Base-by-base conservation (phyloP, 2,888 invertebrate species). In the Scrobipalpa atriplicella region DNA sequence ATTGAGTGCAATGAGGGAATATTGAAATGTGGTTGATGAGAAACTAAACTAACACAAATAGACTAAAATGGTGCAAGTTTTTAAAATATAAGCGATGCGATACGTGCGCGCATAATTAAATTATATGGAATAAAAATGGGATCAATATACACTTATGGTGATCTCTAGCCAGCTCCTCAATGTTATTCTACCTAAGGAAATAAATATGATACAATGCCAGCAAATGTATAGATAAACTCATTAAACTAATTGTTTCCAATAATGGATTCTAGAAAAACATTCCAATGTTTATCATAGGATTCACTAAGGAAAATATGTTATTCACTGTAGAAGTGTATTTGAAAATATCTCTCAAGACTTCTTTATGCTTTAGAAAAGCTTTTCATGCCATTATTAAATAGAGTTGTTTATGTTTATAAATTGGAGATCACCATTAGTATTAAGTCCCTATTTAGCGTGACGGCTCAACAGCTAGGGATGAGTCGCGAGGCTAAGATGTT, bases 401-500 rank as follows among this genome's bases (percentile, higher is more conserved):
- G 13, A 13, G 8, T 38, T 39, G 8, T 39, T 39, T 2, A 19
- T 52, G 19, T 18, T 2, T 18, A 11, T 29, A 0, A 58, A 38
- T 58, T 16, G 6, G 41, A 62, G 47, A 47, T 62, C 47, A 62
- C 62, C 62, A 47, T 21, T 62, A 43, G 36, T 36, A 6, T 36
- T 41, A 19, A 8, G 11, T 61, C 61, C 61, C 61, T 41, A 38
- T 29, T 58, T 10, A 61, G 61, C 61, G 39, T 39, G 39, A 16
- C 16, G 74, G 75, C 72, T 69, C 68, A 64, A 72, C 65, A 71
- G 72, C 75, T 64, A 72, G 51, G 36, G 65, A 58, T 62, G 70
- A 69, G 54, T 58, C 72, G 69, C 72, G 70, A 71, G 90, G 92
- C 93, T 93, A 93, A 84, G 93, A 93, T 13, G 52, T 19, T 52